Percentiles rank a stretch among this genome's conserved stretches.
Evolutionary conservation across 1,140 invertebrate species (phyloP).

Genomic region (Pollicipes pollicipes): DNA sequence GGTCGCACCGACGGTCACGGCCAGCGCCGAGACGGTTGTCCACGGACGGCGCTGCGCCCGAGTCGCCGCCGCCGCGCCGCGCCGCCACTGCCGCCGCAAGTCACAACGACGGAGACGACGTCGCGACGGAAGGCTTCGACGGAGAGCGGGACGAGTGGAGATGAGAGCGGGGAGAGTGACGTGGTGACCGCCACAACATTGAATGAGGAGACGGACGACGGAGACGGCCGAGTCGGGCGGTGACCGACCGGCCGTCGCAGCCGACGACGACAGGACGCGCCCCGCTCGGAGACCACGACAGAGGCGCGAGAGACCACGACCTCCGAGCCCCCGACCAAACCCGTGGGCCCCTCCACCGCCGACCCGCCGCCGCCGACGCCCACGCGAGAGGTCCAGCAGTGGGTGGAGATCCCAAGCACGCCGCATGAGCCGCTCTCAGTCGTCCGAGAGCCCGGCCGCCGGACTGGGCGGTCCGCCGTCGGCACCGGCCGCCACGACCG

Average conservation of each 20-base stretch:
- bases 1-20: conserved; percentile 3
- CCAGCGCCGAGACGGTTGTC: conserved; percentile 11
- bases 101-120: background rate
- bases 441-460: conserved; percentile 14
- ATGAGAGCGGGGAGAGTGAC: background rate
- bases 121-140: background rate
- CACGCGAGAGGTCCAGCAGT: background rate
- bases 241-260: background rate
- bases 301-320: conserved; percentile 14
- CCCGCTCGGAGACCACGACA: conserved; percentile 18
- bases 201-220: conserved; percentile 3
- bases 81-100: background rate
- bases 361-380: conserved; percentile 9
- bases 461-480: conserved; percentile 27
- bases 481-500: conserved; percentile 21
- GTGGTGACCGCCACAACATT: background rate
- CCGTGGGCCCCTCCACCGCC: conserved; percentile 7
- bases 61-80: no score
- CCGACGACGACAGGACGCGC: background rate
- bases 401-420: background rate
- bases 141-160: conserved; percentile 1
- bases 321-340: conserved; percentile 7
- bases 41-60: background rate
- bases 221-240: conserved; percentile 1
- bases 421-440: background rate